Percentiles rank a stretch among this genome's conserved stretches.
phyloP scores from a whole-genome alignment of 2,113 vertebrate genomes.

The Heteronetta atricapilla region DNA sequence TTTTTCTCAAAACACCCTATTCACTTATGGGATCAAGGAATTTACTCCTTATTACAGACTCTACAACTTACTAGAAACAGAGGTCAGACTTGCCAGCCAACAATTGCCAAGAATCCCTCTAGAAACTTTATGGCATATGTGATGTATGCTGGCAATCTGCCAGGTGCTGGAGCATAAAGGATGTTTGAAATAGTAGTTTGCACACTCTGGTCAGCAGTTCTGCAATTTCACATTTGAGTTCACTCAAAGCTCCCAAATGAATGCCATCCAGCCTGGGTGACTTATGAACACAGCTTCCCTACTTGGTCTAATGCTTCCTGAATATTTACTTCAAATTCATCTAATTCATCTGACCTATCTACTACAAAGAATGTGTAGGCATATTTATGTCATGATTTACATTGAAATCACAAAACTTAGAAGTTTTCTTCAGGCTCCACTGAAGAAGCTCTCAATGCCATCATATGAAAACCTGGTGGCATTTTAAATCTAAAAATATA shows the following conservation, averaged over 20 bases:
- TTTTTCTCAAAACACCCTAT: background rate
- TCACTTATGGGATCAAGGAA: background rate
- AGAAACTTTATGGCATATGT: rapidly evolving
- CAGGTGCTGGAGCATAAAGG: background rate
- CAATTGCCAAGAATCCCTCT: background rate
- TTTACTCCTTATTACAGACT: background rate
- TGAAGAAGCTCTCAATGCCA: background rate
- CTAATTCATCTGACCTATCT: background rate
- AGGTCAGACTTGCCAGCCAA: background rate
- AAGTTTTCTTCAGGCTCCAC: constrained; percentile 13
- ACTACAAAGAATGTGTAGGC: background rate
- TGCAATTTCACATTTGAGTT: constrained; percentile 47
- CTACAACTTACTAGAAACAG: background rate
- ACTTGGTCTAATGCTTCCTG: constrained; percentile 29
- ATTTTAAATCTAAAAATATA: constrained; percentile 32
- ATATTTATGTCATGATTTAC: constrained; percentile 51
- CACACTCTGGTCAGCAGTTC: background rate
- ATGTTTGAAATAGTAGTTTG: background rate
- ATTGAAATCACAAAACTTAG: background rate
- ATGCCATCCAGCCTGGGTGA: constrained; percentile 5
- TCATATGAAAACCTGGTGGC: background rate
- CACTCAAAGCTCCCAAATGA: background rate
- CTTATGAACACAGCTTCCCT: constrained; percentile 23
- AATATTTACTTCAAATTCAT: constrained; percentile 40
- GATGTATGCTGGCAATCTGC: background rate